These are phyloP conservation scores for Alouatta palliata DNA, from an alignment of 2,113 vertebrate genomes.

Conservation along the genomic window DNA sequence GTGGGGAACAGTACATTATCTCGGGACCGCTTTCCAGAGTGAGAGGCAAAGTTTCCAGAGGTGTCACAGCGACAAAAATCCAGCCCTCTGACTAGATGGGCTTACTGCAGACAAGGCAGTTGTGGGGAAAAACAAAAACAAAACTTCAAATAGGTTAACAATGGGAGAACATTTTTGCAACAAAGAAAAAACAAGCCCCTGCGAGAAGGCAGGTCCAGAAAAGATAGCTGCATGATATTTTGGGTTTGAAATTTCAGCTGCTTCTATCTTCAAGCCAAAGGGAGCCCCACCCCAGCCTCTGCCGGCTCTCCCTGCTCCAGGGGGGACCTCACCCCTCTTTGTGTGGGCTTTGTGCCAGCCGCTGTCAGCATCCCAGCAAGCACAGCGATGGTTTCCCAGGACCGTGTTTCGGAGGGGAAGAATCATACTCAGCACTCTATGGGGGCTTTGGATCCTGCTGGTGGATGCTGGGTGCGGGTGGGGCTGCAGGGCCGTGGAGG, in stretches of 20 bases:
- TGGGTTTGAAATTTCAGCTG: neutral
- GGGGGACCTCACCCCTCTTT: no score
- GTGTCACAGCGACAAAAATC: neutral
- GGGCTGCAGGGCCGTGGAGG: neutral
- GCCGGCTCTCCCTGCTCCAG: neutral
- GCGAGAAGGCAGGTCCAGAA: neutral
- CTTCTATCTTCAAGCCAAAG: neutral
- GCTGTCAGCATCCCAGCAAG: neutral
- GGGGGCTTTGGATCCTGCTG: neutral
- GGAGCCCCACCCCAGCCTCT: neutral
- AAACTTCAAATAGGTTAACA: neutral
- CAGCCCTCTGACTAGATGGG: neutral
- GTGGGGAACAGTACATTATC: neutral
- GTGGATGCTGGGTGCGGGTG: neutral
- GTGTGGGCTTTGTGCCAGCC: neutral
- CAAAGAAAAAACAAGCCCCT: slow-evolving; percentile 1
- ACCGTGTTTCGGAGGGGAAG: neutral
- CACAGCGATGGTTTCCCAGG: neutral
- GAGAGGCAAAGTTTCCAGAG: neutral
- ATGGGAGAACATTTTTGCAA: slow-evolving; percentile 2
- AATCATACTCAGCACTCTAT: neutral
- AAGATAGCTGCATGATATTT: neutral
- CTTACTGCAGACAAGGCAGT: neutral
- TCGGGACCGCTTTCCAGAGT: neutral
- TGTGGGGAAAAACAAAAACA: no score